These are phyloP conservation scores for Rhabdomys pumilio DNA, from an alignment of 2,797 vertebrate genomes.

Conservation along the genomic window DNA sequence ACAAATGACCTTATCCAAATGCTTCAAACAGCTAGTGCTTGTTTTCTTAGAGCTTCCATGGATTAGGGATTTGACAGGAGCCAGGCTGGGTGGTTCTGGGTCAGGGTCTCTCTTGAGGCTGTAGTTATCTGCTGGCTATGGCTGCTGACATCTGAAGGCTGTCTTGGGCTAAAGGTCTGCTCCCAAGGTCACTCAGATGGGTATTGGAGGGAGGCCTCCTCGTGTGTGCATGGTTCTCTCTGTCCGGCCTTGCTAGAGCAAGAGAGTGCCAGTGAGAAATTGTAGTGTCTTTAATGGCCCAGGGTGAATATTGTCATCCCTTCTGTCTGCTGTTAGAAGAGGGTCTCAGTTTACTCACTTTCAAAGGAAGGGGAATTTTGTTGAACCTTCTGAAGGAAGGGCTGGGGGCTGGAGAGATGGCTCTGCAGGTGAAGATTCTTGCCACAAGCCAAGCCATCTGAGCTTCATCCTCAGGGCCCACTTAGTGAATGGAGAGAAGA, in stretches of 20 bases:
- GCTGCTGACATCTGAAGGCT: background rate
- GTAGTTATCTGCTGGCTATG: background rate
- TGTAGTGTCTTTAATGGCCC: background rate
- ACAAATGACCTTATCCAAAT: background rate
- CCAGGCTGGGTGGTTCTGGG: background rate
- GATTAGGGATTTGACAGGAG: conserved; percentile 6
- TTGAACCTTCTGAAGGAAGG: background rate
- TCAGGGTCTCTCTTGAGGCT: background rate
- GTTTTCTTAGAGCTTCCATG: background rate
- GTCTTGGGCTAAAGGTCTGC: background rate
- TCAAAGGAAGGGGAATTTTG: background rate
- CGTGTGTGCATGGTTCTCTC: background rate
- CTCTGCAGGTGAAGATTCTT: background rate
- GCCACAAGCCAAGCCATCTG: background rate
- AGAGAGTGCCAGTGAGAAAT: background rate
- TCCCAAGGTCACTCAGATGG: background rate
- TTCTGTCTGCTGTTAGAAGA: background rate
- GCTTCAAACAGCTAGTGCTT: background rate
- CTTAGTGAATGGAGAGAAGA: background rate
- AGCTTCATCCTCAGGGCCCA: background rate
- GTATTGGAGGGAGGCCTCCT: background rate
- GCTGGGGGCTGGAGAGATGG: background rate
- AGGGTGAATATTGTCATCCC: background rate
- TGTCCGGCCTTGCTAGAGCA: background rate
- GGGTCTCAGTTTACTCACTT: background rate